phyloP scores from a whole-genome alignment of 2,113 vertebrate genomes.

The Antigone vipio region DNA sequence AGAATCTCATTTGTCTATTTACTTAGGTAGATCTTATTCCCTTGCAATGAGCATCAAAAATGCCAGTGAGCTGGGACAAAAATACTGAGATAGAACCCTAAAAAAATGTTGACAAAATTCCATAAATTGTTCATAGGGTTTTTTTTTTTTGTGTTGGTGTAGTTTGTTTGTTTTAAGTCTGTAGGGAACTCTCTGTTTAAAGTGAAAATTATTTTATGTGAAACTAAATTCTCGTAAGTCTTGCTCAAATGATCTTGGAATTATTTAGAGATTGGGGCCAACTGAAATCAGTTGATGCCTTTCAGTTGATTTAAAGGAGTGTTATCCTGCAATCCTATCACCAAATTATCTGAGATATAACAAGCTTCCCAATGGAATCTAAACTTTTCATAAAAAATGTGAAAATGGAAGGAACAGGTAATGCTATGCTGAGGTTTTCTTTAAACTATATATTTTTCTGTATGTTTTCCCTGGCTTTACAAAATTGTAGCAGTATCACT shows the following conservation, averaged over 20 bases:
- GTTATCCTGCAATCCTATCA: not conserved
- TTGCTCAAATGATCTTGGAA: not conserved
- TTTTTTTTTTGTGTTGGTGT: too few relatives aligned
- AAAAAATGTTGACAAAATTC: not conserved
- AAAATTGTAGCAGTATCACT: not conserved
- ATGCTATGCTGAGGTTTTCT: not conserved
- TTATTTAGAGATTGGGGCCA: not conserved
- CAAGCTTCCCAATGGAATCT: not conserved
- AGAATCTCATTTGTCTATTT: not conserved
- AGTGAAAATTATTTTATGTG: not conserved
- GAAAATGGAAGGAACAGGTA: not conserved
- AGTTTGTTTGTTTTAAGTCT: not conserved
- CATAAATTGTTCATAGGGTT: not conserved
- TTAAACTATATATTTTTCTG: not conserved
- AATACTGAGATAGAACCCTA: not conserved
- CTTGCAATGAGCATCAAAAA: not conserved
- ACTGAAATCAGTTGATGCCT: not conserved
- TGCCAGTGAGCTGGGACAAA: not conserved
- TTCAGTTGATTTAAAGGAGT: not conserved
- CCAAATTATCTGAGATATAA: not conserved
- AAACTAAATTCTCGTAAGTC: not conserved
- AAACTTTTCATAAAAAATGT: not conserved
- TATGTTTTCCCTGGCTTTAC: not conserved
- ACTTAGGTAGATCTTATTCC: not conserved
- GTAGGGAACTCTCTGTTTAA: not conserved